A percentile compares a stretch with the other conserved stretches of the same genome.
phyloP scores from a whole-genome alignment of 2,113 vertebrate species.

The Lichenostomus cassidix region DNA sequence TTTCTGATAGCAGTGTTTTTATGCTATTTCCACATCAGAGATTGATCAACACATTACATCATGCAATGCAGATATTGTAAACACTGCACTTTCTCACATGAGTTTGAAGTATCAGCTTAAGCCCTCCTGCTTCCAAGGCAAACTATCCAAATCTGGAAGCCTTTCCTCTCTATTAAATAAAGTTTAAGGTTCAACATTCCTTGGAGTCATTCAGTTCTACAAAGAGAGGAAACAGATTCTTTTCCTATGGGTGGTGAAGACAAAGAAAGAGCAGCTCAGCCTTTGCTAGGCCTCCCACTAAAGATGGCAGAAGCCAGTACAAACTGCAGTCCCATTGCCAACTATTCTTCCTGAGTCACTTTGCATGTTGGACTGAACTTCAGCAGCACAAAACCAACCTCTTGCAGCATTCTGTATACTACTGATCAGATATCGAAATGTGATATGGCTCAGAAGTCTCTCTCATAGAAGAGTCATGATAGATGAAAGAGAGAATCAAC shows the following conservation, averaged over 20 bases:
- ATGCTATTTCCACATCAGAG: background rate
- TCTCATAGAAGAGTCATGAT: background rate
- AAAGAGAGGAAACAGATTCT: constrained; percentile 26
- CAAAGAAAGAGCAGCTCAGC: constrained; percentile 40
- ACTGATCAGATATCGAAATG: background rate
- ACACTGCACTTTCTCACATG: background rate
- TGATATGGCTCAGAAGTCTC: constrained; percentile 16
- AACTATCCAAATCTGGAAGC: background rate
- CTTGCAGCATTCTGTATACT: background rate
- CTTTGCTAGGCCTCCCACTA: background rate
- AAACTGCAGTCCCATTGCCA: constrained; percentile 28
- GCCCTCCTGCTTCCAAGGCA: background rate
- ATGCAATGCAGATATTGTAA: background rate
- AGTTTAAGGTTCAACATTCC: constrained; percentile 21
- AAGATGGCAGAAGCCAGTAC: constrained; percentile 35
- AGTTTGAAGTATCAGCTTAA: background rate
- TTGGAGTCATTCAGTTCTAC: background rate
- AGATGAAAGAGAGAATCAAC: background rate
- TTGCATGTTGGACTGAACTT: background rate
- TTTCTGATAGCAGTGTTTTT: background rate
- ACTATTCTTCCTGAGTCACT: constrained; percentile 15
- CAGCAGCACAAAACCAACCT: constrained; percentile 27
- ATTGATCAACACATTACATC: background rate
- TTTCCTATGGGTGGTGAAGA: constrained; percentile 18
- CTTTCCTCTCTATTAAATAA: background rate